These are phyloP conservation scores for Pantherophis alleghaniensis DNA, from an alignment of 2,797 vertebrate genomes.

Conservation along the genomic window DNA sequence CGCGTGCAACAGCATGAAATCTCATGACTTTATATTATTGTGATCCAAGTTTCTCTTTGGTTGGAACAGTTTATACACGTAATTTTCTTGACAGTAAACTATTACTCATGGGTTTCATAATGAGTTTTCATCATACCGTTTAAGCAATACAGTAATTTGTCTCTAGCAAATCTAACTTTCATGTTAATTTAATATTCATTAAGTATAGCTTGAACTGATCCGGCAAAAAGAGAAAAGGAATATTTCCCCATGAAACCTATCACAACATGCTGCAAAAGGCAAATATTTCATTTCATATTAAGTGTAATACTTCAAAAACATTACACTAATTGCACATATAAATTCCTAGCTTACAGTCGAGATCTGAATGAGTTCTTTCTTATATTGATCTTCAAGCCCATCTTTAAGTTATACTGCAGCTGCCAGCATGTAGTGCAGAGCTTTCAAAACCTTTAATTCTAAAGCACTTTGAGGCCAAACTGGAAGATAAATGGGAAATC, in stretches of 20 bases:
- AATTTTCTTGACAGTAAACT: constrained; percentile 14
- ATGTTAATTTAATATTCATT: constrained; percentile 20
- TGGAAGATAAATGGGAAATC: neutral
- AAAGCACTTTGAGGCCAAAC: neutral
- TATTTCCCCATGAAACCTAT: constrained; percentile 31
- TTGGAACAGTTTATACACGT: neutral
- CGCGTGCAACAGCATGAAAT: constrained; percentile 28
- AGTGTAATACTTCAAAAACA: neutral
- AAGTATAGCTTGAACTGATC: neutral
- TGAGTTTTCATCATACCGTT: neutral
- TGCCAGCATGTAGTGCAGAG: neutral
- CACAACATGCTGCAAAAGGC: neutral
- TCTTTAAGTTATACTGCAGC: neutral
- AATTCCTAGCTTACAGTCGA: neutral
- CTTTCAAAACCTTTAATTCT: neutral
- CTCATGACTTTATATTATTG: neutral
- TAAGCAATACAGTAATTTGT: constrained; percentile 9
- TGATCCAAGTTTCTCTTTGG: constrained; percentile 24
- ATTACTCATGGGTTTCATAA: constrained; percentile 3
- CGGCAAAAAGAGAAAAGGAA: neutral
- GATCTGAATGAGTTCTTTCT: neutral
- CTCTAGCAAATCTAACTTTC: constrained; percentile 14
- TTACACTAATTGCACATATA: neutral
- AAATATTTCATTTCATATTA: neutral
- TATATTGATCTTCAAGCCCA: neutral